These are phyloP conservation scores for Onychostruthus taczanowskii DNA, from an alignment of 2,113 vertebrate genomes.

Conservation along the genomic window DNA sequence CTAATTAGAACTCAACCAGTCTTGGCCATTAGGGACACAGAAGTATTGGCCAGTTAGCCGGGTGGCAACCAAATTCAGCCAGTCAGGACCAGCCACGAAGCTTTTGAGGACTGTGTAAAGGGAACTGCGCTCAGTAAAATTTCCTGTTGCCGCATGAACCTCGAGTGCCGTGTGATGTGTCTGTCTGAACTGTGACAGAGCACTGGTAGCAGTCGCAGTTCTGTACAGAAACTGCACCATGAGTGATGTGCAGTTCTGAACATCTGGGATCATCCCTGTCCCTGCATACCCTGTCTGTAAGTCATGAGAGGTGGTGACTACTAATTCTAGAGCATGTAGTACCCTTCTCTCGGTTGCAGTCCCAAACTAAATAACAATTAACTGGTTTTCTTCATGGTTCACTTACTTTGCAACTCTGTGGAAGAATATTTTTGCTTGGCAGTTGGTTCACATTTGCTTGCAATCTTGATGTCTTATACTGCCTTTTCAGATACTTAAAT, in stretches of 20 bases:
- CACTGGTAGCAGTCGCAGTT: neutral
- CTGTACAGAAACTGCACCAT: neutral
- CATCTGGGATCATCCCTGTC: neutral
- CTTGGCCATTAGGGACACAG: neutral
- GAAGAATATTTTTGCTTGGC: neutral
- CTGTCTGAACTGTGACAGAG: accelerated
- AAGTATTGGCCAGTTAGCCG: neutral
- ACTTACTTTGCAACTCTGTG: neutral
- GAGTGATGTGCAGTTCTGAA: neutral
- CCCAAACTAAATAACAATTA: neutral
- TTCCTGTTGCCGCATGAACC: neutral
- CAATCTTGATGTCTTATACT: neutral
- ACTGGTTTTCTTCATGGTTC: neutral
- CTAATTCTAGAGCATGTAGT: neutral
- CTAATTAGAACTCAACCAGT: neutral
- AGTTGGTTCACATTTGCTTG: neutral
- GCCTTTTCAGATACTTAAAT: neutral
- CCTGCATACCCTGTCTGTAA: neutral
- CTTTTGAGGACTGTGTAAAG: neutral
- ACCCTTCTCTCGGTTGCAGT: neutral
- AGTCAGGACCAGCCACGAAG: accelerated
- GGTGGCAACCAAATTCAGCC: neutral
- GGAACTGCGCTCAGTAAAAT: neutral
- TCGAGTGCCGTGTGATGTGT: neutral
- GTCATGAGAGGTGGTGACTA: neutral